These are phyloP conservation scores for Enteromius argenteus DNA, from an alignment of 2,797 vertebrate species.

Conservation along the genomic window DNA sequence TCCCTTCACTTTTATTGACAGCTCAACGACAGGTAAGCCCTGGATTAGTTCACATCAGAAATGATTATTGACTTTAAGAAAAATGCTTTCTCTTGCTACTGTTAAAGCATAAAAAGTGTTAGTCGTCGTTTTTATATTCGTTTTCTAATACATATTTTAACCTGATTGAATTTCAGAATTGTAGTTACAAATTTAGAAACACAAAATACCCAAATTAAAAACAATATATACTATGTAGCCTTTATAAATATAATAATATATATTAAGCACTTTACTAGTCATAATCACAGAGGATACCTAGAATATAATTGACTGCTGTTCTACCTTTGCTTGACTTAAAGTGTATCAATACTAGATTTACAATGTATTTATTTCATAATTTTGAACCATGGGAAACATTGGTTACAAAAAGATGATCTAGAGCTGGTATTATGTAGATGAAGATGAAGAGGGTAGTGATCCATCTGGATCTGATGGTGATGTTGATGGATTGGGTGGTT, in stretches of 20 bases:
- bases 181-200: not conserved
- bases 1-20: constrained; percentile 76
- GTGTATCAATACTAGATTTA: not conserved
- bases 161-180: not conserved
- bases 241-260: not conserved
- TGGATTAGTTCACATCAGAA: not conserved
- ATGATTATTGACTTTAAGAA: not conserved
- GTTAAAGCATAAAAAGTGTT: not conserved
- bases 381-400: not conserved
- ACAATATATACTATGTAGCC: not conserved
- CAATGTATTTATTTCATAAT: not conserved
- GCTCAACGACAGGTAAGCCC: constrained; percentile 79
- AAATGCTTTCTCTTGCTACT: not conserved
- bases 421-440: not conserved
- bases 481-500: constrained; percentile 1
- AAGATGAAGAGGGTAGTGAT: constrained; percentile 27
- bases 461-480: not conserved
- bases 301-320: not conserved
- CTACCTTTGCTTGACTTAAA: not conserved
- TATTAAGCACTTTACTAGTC: too few relatives aligned
- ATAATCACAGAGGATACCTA: not conserved
- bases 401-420: not conserved
- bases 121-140: not conserved
- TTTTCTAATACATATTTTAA: not conserved
- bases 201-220: not conserved